Conservation (phyloP, 2,888 invertebrate genomes). For the Zele albiditarsus region DNA sequence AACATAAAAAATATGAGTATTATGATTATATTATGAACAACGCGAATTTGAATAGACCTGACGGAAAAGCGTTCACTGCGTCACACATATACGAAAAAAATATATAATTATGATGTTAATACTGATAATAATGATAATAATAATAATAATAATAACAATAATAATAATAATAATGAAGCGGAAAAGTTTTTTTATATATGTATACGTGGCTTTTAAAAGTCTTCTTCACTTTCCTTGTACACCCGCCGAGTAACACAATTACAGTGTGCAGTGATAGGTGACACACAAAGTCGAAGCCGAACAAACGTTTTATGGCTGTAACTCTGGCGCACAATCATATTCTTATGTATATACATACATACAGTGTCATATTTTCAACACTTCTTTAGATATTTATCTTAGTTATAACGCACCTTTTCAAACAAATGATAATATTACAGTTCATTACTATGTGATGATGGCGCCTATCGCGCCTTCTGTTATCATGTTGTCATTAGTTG, state of each 20-base stretch:
- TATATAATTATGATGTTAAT: neutral
- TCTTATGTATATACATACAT: neutral
- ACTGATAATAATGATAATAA: neutral
- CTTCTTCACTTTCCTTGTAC: constrained; percentile 7
- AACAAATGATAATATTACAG: neutral
- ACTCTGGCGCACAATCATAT: neutral
- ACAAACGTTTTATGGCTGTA: constrained; percentile 1
- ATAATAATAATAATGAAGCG: neutral
- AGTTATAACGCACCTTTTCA: constrained; percentile 9
- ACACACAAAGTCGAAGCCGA: neutral
- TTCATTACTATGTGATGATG: neutral
- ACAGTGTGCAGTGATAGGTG: neutral
- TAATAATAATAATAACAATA: neutral
- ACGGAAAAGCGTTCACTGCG: too few relatives aligned
- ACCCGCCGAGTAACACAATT: constrained; percentile 2
- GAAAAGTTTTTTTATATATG: neutral
- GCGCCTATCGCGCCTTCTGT: neutral
- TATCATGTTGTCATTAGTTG: neutral
- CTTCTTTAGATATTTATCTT: neutral
- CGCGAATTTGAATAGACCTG: too few relatives aligned
- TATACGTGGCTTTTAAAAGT: neutral
- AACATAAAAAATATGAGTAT: neutral
- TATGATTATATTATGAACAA: too few relatives aligned
- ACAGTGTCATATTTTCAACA: neutral
- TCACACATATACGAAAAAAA: neutral